Evolutionary conservation across 2,888 invertebrate genomes (phyloP), one percentile per base, ranked within the genome.

Genomic region (Chorisops tibialis): DNA sequence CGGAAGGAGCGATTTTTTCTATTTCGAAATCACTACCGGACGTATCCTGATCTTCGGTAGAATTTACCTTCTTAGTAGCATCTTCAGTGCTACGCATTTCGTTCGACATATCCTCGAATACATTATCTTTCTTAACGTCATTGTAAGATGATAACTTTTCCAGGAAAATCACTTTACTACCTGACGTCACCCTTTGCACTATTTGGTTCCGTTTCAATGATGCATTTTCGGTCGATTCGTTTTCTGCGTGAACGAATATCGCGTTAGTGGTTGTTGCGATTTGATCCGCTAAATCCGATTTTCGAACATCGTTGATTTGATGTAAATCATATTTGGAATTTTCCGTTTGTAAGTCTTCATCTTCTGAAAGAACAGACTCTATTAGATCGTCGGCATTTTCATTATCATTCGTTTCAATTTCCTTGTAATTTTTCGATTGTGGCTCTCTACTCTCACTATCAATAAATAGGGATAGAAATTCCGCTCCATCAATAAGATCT

Each of bases 401-500:
- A 30, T 65, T 56, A 11, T 48, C 30, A n/a, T 51, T 47, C 7
- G 19, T 16, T 24, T 54, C 59, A 39, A 52, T 30, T 39, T 41
- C 18, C 22, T 22, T 61, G 3, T n/a, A 14, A 24, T 7, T 39
- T 12, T 37, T 16, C 35, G 48, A 50, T 39, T 30, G 12, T 22
- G 4, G 43, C 47, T 14, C 9, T 39, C 70, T 66, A 52, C 68
- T 72, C 21, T 69, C 69, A 47, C 72, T 71, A 61, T 72, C 72
- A 58, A 76, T 70, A 61, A 75, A 74, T 60, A 76, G 64, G 63
- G 76, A 75, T 30, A 76, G 70, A 67, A 76, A 76, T 68, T 76
- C 77, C 70, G 74, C 73, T 62, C 76, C 76, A 63, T 74, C 73
- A 66, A 76, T 75, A 68, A 76, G 70, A 68, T 75, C 76, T 69